Evolutionary conservation across 2,113 vertebrate species (phyloP), one percentile per base, ranked within the genome.

Genomic region (Heloderma charlesbogerti): DNA sequence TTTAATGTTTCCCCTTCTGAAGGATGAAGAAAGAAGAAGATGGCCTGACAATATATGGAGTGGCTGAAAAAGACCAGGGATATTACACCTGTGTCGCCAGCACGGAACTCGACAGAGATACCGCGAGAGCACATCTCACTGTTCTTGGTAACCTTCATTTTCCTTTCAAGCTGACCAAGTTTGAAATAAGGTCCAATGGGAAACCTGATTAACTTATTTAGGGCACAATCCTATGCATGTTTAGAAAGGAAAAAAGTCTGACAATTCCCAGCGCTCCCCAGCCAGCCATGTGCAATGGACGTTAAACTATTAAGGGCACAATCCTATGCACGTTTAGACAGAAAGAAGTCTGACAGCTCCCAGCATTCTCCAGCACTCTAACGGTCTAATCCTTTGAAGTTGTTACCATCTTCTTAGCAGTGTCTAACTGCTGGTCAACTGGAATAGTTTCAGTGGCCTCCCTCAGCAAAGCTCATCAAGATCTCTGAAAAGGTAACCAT

Each of bases 31-130:
- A 98, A 69, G 98, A 99, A 27, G 98, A 98, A 0, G 98, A 99
- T 29, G 98, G 97, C 0, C 95, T 99, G 95, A 98, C 96, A 6
- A 98, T 99, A 92, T 89, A 93, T 0, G 98, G 98, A 0, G 98
- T 99, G 93, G 96, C 98, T 0, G 98, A 99, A 91, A 98, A 97
- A 40, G 99, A 99, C 90, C 98, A 98, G 94, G 99, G 99, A 27
- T 98, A 96, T 0, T 99, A 99, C 94, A 98, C 97, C 0, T 99
- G 99, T 7, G 86, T 98, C 0, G 98, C 98, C 27, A 98, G 96
- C 95, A 99, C 99, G 0, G 99, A 99, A 90, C 98, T 99, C 93
- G 99, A 99, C 96, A 97, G 98, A 92, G 98, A 99, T 94, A 97
- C 95, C 0, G 98, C 98, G 54, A 99, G 98, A 84, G 99, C 98